phyloP scores from a whole-genome alignment of 2,888 invertebrate genomes.

The Protophormia terraenovae region DNA sequence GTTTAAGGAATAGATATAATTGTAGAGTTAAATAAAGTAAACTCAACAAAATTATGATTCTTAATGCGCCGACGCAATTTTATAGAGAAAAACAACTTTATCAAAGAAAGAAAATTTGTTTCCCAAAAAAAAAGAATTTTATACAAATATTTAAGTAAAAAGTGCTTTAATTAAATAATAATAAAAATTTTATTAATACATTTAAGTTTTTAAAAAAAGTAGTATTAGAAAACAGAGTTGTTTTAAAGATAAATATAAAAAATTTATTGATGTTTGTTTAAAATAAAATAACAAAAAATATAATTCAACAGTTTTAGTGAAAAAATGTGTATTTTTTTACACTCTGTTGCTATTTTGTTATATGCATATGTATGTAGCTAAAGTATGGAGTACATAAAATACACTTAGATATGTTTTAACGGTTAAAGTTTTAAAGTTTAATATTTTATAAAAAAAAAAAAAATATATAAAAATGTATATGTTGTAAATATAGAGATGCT shows the following conservation, averaged over 20 bases:
- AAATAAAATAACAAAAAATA: not conserved
- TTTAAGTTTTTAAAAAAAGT: not conserved
- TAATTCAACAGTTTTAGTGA: not conserved
- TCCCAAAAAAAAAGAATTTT: not conserved
- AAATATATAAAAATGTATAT: no score
- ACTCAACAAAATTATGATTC: not conserved
- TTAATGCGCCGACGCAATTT: constrained; percentile 18
- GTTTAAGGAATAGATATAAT: constrained; percentile 52
- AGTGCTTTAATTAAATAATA: not conserved
- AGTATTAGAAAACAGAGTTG: not conserved
- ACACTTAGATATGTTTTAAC: not conserved
- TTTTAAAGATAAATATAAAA: no score
- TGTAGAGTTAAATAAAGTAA: constrained; percentile 34
- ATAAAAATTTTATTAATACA: not conserved
- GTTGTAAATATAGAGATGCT: no score
- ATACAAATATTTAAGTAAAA: not conserved
- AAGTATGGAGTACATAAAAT: not conserved
- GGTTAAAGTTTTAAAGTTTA: not conserved
- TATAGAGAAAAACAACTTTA: constrained; percentile 12
- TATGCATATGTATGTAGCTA: not conserved
- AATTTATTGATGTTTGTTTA: not conserved
- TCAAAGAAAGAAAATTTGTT: constrained; percentile 4
- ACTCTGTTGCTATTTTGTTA: constrained; percentile 45
- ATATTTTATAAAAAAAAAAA: not conserved
- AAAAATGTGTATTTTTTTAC: constrained; percentile 18